These are phyloP conservation scores for Peromyscus californicus DNA, from an alignment of 2,113 vertebrate genomes.

Conservation along the genomic window DNA sequence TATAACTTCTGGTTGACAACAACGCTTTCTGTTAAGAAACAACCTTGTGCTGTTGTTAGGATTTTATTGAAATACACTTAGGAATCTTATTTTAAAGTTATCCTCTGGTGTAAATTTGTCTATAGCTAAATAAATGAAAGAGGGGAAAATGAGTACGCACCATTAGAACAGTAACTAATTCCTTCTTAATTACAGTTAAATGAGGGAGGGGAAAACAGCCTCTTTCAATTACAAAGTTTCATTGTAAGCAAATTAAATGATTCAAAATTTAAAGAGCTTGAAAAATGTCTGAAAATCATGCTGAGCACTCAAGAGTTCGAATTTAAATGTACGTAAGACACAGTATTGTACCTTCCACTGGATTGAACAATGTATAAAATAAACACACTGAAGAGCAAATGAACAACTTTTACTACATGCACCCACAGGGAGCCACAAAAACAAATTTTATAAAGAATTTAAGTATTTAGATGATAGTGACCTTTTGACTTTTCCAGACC, in stretches of 20 bases:
- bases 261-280: background rate
- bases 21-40: background rate
- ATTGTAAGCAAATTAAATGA: slow-evolving; percentile 35
- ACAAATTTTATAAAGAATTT: background rate
- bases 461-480: background rate
- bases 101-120: background rate
- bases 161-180: background rate
- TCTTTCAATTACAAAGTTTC: background rate
- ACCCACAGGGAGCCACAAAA: background rate
- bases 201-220: background rate
- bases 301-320: background rate
- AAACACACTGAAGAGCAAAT: background rate
- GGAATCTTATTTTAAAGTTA: slow-evolving; percentile 17
- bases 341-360: background rate
- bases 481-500: background rate
- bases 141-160: background rate
- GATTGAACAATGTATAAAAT: background rate
- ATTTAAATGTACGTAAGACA: background rate
- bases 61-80: background rate
- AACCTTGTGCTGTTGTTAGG: background rate
- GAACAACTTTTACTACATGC: background rate
- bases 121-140: slow-evolving; percentile 15
- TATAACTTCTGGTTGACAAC: background rate
- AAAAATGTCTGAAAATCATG: background rate
- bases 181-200: background rate